A percentile compares a stretch with the other conserved stretches of the same genome.
Conservation (phyloP, 2,113 vertebrate genomes). For the Oreochromis niloticus region DNA sequence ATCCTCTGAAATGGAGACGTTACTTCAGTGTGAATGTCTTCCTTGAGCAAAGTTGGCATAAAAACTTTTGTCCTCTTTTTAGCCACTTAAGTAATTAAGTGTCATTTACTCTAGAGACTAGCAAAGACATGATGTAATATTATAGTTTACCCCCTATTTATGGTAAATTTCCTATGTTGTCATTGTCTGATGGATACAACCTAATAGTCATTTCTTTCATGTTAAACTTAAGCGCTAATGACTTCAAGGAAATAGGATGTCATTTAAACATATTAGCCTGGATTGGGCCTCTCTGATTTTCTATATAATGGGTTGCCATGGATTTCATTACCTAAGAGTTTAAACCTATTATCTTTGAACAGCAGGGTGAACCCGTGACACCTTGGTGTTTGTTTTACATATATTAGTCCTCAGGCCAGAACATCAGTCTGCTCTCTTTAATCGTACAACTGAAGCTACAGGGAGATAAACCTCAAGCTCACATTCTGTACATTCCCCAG, state of each 20-base stretch:
- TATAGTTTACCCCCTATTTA: background rate
- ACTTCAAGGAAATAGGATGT: constrained; percentile 10
- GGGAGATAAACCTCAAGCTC: background rate
- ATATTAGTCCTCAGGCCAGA: background rate
- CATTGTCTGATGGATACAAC: background rate
- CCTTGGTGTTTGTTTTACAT: constrained; percentile 13
- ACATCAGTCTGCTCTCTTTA: background rate
- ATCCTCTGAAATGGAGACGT: background rate
- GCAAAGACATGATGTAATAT: background rate
- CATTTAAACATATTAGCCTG: constrained; percentile 21
- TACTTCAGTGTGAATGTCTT: background rate
- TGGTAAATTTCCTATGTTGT: background rate
- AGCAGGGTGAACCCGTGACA: constrained; percentile 1
- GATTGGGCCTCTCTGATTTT: background rate
- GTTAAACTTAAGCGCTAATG: background rate
- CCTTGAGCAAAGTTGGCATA: background rate
- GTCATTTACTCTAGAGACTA: background rate
- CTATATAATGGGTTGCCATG: constrained; percentile 8
- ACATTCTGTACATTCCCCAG: constrained; percentile 43
- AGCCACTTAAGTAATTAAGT: background rate
- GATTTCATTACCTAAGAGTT: constrained; percentile 28
- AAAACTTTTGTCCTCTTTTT: background rate
- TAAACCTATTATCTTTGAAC: constrained; percentile 19
- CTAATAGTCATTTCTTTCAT: background rate
- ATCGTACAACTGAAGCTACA: background rate